Percentiles rank a stretch among this genome's conserved stretches.
These are phyloP conservation scores for Hylia prasina DNA, from an alignment of 2,113 vertebrate species.

Conservation along the genomic window DNA sequence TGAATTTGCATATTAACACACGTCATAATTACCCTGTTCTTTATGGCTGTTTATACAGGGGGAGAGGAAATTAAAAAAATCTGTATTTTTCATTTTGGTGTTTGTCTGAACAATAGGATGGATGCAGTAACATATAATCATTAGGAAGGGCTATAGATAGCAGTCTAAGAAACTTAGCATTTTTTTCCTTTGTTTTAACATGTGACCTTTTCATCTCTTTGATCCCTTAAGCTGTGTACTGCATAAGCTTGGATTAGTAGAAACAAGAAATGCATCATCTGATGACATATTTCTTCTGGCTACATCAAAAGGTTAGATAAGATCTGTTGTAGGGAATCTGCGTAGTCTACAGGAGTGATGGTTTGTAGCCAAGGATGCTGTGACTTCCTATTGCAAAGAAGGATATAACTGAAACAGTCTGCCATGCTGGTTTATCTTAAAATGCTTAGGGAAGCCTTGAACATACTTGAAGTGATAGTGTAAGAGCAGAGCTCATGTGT, in stretches of 20 bases:
- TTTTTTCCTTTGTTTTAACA: constrained; percentile 2
- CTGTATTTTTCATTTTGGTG: background rate
- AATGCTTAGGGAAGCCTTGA: constrained; percentile 19
- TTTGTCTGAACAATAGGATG: background rate
- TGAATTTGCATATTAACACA: background rate
- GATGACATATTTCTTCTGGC: constrained; percentile 24
- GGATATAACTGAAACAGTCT: background rate
- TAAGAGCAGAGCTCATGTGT: background rate
- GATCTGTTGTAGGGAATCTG: constrained; percentile 40
- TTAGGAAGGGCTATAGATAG: background rate
- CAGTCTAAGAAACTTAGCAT: background rate
- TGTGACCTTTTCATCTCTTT: constrained; percentile 29
- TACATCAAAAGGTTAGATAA: constrained; percentile 43
- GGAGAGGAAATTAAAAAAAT: background rate
- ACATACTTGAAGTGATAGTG: background rate
- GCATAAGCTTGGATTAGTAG: constrained; percentile 52
- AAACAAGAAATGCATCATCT: constrained; percentile 14
- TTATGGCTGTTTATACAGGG: background rate
- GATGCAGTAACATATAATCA: background rate
- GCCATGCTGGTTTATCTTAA: background rate
- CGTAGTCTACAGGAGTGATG: background rate
- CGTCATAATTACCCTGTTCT: background rate
- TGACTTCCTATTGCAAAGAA: constrained; percentile 10
- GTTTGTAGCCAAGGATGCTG: constrained; percentile 5
- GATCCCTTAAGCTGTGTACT: background rate